phyloP scores from a whole-genome alignment of 2,888 invertebrate genomes.

The Itoplectis maculator region DNA sequence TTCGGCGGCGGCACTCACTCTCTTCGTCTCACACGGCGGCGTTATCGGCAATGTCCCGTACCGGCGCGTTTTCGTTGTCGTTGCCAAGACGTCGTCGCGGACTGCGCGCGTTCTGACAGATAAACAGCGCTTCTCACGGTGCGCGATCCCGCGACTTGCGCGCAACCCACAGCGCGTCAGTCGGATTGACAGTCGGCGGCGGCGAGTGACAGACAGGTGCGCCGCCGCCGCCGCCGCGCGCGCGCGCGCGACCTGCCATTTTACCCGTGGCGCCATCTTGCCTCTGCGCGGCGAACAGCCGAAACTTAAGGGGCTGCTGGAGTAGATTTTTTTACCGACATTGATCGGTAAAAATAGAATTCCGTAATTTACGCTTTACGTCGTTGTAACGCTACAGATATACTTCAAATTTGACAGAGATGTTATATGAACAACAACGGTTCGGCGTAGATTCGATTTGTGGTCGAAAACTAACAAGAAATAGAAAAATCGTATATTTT shows the following conservation, averaged over 20 bases:
- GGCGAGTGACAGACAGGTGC: constrained; percentile 77
- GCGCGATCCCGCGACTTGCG: constrained; percentile 70
- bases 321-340: too few species aligned
- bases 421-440: too few species aligned
- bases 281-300: background rate
- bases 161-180: constrained; percentile 72
- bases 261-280: constrained; percentile 60
- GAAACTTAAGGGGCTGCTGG: too few species aligned
- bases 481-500: too few species aligned
- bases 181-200: constrained; percentile 78
- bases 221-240: constrained; percentile 59
- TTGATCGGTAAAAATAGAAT: too few species aligned
- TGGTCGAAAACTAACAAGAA: too few species aligned
- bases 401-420: too few species aligned
- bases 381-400: too few species aligned
- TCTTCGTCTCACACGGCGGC: background rate
- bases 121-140: constrained; percentile 68
- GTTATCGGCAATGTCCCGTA: background rate
- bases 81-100: constrained; percentile 1
- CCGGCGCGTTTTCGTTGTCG: background rate
- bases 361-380: too few species aligned
- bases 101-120: constrained; percentile 70
- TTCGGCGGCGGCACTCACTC: constrained; percentile 29
- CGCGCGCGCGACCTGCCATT: constrained; percentile 52
- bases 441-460: too few species aligned